phyloP scores from a whole-genome alignment of 2,888 invertebrate species.

The Octonoba sinensis region DNA sequence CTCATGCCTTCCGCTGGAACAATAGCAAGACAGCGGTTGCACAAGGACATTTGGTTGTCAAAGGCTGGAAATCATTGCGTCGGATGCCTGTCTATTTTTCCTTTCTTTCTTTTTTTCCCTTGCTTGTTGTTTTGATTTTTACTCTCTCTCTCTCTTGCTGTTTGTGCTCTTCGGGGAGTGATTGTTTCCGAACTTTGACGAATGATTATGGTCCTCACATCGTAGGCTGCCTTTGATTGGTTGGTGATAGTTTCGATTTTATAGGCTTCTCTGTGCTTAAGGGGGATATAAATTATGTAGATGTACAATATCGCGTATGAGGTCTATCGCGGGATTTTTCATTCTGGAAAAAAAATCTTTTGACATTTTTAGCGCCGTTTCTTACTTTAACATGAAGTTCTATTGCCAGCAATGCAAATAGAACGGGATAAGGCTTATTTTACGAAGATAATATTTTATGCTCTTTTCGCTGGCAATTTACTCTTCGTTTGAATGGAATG shows the following conservation, averaged over 20 bases:
- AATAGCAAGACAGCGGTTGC: conserved; percentile 31
- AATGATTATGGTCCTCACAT: conserved; percentile 53
- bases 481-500: conserved; percentile 29
- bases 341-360: background rate
- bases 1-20: conserved; percentile 48
- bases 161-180: conserved; percentile 41
- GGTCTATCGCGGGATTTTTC: conserved; percentile 15
- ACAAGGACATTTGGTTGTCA: conserved; percentile 59
- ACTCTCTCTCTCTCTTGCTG: conserved; percentile 2
- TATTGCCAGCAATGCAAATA: conserved; percentile 1
- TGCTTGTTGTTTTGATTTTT: conserved; percentile 54
- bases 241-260: conserved; percentile 59
- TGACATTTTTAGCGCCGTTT: conserved; percentile 45
- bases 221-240: conserved; percentile 53
- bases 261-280: conserved; percentile 53
- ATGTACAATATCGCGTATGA: conserved; percentile 39
- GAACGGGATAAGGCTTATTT: background rate
- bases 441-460: conserved; percentile 44
- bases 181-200: conserved; percentile 63
- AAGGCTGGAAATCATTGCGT: conserved; percentile 59
- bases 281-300: conserved; percentile 61
- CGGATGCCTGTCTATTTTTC: conserved; percentile 27
- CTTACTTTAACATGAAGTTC: conserved; percentile 33
- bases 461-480: conserved; percentile 31
- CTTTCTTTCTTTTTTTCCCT: conserved; percentile 22